phyloP scores from a whole-genome alignment of 30 jellyfish, hydroid and myxozoan genomes.

The Turritopsis rubra region DNA sequence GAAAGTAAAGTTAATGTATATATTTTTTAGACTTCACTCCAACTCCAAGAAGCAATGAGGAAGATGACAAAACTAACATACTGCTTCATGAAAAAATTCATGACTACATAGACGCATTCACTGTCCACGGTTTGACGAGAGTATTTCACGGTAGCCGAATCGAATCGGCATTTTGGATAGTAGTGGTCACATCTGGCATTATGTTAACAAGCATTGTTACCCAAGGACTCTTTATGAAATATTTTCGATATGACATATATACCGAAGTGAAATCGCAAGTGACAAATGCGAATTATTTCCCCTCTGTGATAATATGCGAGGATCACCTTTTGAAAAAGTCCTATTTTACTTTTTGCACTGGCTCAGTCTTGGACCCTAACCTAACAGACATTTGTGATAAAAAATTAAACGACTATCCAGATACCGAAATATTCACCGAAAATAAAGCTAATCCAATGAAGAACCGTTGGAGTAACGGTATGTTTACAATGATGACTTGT shows the following conservation, averaged over 20 bases:
- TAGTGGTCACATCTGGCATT: background rate
- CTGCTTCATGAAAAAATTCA: background rate
- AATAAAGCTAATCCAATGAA: background rate
- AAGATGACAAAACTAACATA: background rate
- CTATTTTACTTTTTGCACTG: conserved; percentile 11
- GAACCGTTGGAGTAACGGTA: background rate
- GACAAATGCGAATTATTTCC: conserved; percentile 3
- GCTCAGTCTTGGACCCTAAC: background rate
- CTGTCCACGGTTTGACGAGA: conserved; percentile 13
- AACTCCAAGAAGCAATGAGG: background rate
- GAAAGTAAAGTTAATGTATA: too few relatives aligned
- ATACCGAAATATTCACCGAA: too few relatives aligned
- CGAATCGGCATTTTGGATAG: conserved; percentile 7
- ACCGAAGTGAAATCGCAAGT: conserved; percentile 5
- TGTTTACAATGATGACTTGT: background rate
- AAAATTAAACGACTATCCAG: background rate
- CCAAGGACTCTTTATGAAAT: background rate
- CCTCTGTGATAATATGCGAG: conserved; percentile 12
- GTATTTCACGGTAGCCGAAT: background rate
- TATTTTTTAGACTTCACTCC: background rate
- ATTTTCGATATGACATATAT: background rate
- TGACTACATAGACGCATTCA: conserved; percentile 1
- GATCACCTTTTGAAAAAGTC: background rate
- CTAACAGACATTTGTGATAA: background rate
- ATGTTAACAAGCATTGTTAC: background rate